A percentile compares a stretch with the other conserved stretches of the same genome.
phyloP scores from a whole-genome alignment of 2,113 vertebrate species.

The Pithys albifrons region DNA sequence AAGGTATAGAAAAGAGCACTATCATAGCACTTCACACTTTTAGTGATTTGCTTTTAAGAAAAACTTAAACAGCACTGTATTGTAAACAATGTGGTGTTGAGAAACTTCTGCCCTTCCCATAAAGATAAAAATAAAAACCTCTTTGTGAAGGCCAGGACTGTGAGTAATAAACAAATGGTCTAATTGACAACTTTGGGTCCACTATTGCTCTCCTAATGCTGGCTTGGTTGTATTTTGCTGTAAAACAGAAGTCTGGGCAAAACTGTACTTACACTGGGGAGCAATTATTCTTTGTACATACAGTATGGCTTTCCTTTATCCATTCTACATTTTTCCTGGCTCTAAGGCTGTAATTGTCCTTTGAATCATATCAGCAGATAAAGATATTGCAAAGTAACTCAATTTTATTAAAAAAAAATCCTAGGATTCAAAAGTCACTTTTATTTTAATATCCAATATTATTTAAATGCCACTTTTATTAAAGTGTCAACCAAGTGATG shows the following conservation, averaged over 20 bases:
- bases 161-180: neutral
- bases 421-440: neutral
- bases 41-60: neutral
- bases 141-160: neutral
- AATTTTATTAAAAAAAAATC: neutral
- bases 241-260: neutral
- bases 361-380: neutral
- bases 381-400: neutral
- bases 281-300: neutral
- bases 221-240: neutral
- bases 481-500: conserved; percentile 54
- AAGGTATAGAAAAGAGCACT: neutral
- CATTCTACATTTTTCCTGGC: neutral
- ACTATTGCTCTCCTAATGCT: neutral
- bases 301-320: neutral
- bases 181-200: neutral
- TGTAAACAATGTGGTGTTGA: neutral
- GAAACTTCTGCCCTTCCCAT: neutral
- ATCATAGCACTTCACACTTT: neutral
- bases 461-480: conserved; percentile 58
- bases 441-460: conserved; percentile 65
- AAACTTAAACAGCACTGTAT: neutral
- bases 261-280: neutral
- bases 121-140: neutral
- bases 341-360: neutral